Percentiles rank a stretch among this genome's conserved stretches.
These are phyloP conservation scores for Eudyptes chrysolophus DNA, from an alignment of 2,113 vertebrate genomes.

Conservation along the genomic window DNA sequence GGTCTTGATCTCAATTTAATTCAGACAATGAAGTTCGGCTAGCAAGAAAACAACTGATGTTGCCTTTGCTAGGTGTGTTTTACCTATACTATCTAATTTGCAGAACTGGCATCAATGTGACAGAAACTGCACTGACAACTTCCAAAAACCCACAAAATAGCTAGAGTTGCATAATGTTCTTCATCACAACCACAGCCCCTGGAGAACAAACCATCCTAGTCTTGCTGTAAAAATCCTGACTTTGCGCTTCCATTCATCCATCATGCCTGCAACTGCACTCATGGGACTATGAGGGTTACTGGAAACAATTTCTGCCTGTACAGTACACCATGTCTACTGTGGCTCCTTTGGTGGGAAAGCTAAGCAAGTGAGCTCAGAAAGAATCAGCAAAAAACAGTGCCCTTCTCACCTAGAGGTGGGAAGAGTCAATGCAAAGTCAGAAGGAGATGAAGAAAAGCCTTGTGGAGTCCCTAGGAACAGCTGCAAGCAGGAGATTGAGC, in stretches of 20 bases:
- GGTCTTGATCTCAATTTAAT: constrained; percentile 11
- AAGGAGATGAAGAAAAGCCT: neutral
- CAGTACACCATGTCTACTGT: neutral
- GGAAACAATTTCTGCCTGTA: neutral
- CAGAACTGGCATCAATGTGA: neutral
- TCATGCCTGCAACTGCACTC: neutral
- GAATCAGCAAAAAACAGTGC: neutral
- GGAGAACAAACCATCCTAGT: neutral
- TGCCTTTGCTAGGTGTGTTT: neutral
- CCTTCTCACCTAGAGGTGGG: neutral
- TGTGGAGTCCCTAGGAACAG: neutral
- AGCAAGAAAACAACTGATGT: neutral
- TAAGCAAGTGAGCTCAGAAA: neutral
- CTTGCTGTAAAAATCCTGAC: constrained; percentile 6
- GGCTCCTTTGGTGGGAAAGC: neutral
- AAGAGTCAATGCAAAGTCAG: neutral
- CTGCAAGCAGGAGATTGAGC: neutral
- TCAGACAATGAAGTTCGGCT: neutral
- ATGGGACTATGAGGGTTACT: neutral
- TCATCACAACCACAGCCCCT: neutral
- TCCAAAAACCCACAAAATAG: neutral
- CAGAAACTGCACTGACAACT: neutral
- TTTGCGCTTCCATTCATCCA: neutral
- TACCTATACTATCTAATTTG: neutral
- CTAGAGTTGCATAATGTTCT: neutral